phyloP scores from a whole-genome alignment of 2,888 invertebrate genomes.

The Polyploca ridens region DNA sequence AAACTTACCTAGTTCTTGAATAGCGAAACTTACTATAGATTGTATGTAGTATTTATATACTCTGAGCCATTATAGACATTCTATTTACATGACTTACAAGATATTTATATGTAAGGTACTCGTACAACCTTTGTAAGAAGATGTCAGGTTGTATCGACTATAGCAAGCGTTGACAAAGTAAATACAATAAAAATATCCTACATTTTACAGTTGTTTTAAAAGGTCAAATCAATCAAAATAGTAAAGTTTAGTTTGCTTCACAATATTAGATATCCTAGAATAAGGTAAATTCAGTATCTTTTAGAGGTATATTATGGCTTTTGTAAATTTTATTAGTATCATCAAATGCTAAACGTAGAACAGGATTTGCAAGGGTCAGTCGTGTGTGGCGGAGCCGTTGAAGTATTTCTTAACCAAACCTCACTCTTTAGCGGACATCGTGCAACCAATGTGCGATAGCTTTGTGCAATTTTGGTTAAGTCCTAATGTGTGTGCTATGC shows the following conservation, averaged over 20 bases:
- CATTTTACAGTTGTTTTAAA: constrained; percentile 1
- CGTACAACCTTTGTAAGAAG: background rate
- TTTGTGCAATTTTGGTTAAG: constrained; percentile 36
- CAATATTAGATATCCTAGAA: background rate
- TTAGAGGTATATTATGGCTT: constrained; percentile 17
- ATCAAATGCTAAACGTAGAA: constrained; percentile 69
- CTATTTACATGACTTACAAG: no score
- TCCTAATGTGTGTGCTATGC: constrained; percentile 26
- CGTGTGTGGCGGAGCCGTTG: constrained; percentile 38
- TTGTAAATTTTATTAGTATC: constrained; percentile 54
- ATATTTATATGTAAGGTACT: background rate
- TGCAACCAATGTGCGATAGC: constrained; percentile 37
- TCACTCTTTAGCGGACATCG: constrained; percentile 44
- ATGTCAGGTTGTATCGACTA: background rate
- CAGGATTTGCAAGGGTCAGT: constrained; percentile 66
- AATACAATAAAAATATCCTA: background rate
- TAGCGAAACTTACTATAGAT: no score
- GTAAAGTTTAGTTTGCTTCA: background rate
- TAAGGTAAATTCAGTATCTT: background rate
- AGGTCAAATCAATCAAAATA: constrained; percentile 3
- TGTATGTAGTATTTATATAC: no score
- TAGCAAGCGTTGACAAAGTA: constrained; percentile 1
- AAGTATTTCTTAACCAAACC: constrained; percentile 56
- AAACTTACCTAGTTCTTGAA: no score
- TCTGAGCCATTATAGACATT: no score